Conservation (phyloP, 2,888 invertebrate genomes). For the Drosophila atroscutellata region DNA sequence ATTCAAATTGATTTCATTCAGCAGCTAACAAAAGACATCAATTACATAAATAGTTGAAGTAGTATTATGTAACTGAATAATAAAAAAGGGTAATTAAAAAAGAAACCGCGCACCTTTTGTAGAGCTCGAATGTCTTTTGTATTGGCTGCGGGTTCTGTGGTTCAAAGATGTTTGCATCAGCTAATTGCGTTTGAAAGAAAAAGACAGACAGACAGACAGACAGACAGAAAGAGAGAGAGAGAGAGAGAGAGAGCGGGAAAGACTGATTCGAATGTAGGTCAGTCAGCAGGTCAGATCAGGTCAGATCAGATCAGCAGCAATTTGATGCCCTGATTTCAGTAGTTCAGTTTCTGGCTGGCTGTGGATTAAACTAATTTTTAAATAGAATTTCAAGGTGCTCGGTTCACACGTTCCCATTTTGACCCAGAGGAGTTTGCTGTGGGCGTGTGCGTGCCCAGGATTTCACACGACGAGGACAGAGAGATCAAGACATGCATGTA, state of each 20-base stretch:
- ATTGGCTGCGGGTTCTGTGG: conserved; percentile 62
- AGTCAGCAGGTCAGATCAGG: background rate
- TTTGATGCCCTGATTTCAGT: conserved; percentile 42
- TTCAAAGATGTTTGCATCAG: conserved; percentile 57
- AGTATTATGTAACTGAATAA: conserved; percentile 17
- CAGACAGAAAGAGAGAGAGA: background rate
- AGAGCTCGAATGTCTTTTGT: conserved; percentile 34
- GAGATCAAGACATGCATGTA: background rate
- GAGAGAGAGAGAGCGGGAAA: background rate
- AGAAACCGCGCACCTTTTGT: conserved; percentile 47
- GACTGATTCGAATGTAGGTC: conserved; percentile 2
- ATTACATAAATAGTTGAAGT: background rate
- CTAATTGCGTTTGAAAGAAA: conserved; percentile 33
- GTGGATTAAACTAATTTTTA: conserved; percentile 80
- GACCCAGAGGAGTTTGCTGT: conserved; percentile 30
- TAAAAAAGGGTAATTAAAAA: conserved; percentile 43
- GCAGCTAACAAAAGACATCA: background rate
- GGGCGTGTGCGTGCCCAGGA: conserved; percentile 77
- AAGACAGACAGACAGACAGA: background rate
- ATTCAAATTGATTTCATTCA: background rate
- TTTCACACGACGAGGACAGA: conserved; percentile 50
- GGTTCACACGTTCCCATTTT: conserved; percentile 59
- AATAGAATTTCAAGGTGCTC: conserved; percentile 69
- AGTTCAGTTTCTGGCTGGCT: conserved; percentile 23
- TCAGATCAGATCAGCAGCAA: conserved; percentile 19